Evolutionary conservation across 2,797 vertebrate genomes (phyloP), one percentile per base, ranked within the genome.

Genomic region (Rhinophrynus dorsalis): DNA sequence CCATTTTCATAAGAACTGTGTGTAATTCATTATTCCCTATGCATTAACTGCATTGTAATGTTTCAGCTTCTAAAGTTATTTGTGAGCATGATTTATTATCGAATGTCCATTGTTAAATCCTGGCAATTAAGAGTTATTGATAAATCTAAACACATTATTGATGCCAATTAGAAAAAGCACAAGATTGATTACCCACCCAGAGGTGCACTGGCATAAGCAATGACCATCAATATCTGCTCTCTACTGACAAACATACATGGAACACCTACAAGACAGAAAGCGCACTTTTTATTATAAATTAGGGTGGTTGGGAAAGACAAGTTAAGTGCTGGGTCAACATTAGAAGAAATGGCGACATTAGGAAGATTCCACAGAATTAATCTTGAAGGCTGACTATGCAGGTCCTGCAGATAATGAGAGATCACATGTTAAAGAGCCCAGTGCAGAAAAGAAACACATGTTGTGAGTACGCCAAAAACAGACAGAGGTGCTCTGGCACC

Each of bases 121-220:
- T 79, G 78, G 83, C 84, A 88, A 87, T 89, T 89, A 89, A 82
- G 76, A 82, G 82, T 76, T 86, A 91, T 74, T 88, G 88, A 86
- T 83, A 84, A 86, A 86, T 82, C 83, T 83, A 88, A 86, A 84
- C 79, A 79, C 69, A 80, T 84, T 87, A 89, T 85, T 85, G 86
- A 89, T 82, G 80, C 76, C 81, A 83, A 84, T 86, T 85, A 83
- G 44, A 61, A 81, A 81, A 83, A 79, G 68, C 78, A 68, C 17
- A 78, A 85, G 84, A 88, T 78, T 80, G 84, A 89, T 82, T 80
- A 89, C 79, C 65, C 73, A 85, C 79, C 78, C 80, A 80, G 65
- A 74, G 79, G 77, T 79, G 79, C 69, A 81, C 61, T 78, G 80
- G 82, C 76, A 82, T 2, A 64, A 82, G 78, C 82, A 82, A 85